These are phyloP conservation scores for Eulemur rufifrons DNA, from an alignment of 2,113 vertebrate genomes.

Conservation along the genomic window DNA sequence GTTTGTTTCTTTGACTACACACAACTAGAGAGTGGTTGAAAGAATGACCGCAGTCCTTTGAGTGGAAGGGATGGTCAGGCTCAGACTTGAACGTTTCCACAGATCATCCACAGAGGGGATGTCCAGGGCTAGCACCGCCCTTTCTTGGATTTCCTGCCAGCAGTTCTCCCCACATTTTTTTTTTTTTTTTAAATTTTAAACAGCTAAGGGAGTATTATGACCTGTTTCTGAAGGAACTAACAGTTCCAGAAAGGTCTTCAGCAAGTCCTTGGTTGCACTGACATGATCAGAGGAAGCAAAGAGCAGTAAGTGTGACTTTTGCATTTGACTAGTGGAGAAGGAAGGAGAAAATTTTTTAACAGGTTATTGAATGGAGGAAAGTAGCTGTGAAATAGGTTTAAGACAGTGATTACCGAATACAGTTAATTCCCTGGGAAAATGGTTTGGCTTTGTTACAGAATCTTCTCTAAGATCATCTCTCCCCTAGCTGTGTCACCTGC, in stretches of 20 bases:
- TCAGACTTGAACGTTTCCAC: neutral
- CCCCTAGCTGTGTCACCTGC: slow-evolving; percentile 16
- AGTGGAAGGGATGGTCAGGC: neutral
- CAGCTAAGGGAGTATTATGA: neutral
- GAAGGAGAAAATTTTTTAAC: neutral
- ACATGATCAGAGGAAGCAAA: slow-evolving; percentile 32
- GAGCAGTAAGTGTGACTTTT: slow-evolving; percentile 14
- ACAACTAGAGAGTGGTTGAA: neutral
- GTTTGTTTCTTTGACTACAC: neutral
- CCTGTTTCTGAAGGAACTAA: neutral
- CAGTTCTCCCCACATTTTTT: neutral
- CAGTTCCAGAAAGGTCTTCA: neutral
- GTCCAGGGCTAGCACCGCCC: neutral
- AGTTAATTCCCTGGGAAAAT: slow-evolving; percentile 68
- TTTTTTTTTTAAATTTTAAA: neutral
- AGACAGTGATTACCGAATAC: slow-evolving; percentile 54
- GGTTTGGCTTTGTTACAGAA: slow-evolving; percentile 54
- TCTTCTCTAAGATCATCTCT: slow-evolving; percentile 40
- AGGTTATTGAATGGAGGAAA: slow-evolving; percentile 18
- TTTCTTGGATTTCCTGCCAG: slow-evolving; percentile 24
- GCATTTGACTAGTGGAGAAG: neutral
- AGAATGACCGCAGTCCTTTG: neutral
- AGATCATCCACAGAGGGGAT: neutral
- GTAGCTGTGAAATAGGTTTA: slow-evolving; percentile 73
- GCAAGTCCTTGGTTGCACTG: neutral